These are phyloP conservation scores for Drosophila bipectinata DNA, from an alignment of 1,140 invertebrate species.

Conservation along the genomic window DNA sequence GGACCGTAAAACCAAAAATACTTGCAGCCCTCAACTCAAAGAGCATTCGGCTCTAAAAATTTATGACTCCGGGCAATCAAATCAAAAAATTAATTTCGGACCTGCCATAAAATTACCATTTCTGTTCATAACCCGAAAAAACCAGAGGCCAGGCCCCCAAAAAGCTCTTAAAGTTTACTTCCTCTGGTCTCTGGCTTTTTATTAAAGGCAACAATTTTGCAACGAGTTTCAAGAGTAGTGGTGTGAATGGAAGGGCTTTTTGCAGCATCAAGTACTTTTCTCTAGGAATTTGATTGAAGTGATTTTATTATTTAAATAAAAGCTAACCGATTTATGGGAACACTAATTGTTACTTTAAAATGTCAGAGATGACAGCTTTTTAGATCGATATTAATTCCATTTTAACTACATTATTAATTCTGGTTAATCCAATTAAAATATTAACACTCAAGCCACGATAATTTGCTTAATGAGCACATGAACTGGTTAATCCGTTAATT, in stretches of 20 bases:
- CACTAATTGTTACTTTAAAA: too few species aligned
- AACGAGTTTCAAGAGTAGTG: background rate
- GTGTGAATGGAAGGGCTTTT: background rate
- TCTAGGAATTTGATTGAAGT: background rate
- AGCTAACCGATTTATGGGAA: background rate
- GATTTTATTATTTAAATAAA: background rate
- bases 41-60: constrained; percentile 3
- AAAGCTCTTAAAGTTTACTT: background rate
- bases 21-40: background rate
- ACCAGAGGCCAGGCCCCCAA: background rate
- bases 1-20: background rate
- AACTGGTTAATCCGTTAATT: background rate
- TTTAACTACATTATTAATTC: background rate
- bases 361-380: background rate
- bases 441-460: background rate
- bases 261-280: background rate
- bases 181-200: background rate
- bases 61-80: constrained; percentile 23
- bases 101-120: constrained; percentile 17
- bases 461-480: background rate
- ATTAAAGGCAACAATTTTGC: background rate
- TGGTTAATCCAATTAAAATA: background rate
- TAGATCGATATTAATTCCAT: background rate
- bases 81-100: constrained; percentile 22
- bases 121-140: constrained; percentile 1